Base-by-base conservation (phyloP, 1,140 invertebrate genomes). In the Lepidurus arcticus region DNA sequence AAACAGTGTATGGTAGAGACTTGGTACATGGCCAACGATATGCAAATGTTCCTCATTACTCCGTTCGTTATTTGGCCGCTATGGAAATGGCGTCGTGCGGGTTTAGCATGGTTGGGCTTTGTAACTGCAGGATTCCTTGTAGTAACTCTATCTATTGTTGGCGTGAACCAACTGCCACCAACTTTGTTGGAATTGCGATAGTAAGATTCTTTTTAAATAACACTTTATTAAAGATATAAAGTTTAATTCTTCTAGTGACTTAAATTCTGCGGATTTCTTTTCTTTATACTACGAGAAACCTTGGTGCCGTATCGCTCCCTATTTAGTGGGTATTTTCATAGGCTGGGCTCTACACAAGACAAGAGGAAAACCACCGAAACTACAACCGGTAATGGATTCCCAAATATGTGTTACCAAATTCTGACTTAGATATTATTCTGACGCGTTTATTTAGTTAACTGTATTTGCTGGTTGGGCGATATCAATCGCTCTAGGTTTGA, bases 401-500 rank as follows among this genome's bases (percentile, higher is more conserved):
- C 0, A 75, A 75, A 8, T 1, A 11, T 24, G 0, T 13, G 3
- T 1, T n/a, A 0, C 7, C 8, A 47, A n/a, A 21, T 65, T 65
- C 16, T 7, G 21, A 65, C 53, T 47, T 47, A 47, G 1, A 1
- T 47, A 47, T 47, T 47, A 11, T 47, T 11, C 45, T 1, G 1
- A 16, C 45, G 21, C 13, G 13, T 75, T 75, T 75, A 1, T 42
- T 42, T 24, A 78, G 77, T 34, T 45, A 24, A 43, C 43, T 42
- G 77, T 78, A 34, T 81, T 85, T 75, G 81, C 88, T 16, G 90
- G 87, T 8, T 90, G 89, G 89, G 79, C 88, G 16, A 82, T 87
- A 16, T 85, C 88, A 80, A 76, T 81, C 44, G 81, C 83, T 16
- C 85, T 88, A 34, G 88, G 87, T 77, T 84, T 82, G 6, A 87